Conservation (phyloP, 2,888 invertebrate species). For the Stenichneumon culpator region DNA sequence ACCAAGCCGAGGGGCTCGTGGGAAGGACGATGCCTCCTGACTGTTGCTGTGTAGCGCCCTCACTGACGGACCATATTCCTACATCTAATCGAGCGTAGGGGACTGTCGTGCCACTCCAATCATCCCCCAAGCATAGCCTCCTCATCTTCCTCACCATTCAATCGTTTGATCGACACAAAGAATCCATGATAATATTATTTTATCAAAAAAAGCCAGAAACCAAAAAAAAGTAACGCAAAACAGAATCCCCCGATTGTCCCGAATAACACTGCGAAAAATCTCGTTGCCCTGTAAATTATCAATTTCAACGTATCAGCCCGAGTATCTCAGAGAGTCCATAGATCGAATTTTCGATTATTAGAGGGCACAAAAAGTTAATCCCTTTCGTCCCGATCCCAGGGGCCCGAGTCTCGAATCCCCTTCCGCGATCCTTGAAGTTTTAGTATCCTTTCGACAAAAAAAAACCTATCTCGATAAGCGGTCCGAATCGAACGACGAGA, state of each 20-base stretch:
- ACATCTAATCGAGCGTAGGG: conserved; percentile 88
- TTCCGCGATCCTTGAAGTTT: neutral
- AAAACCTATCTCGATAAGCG: neutral
- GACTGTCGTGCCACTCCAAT: conserved; percentile 78
- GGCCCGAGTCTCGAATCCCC: neutral
- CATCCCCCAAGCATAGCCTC: conserved; percentile 73
- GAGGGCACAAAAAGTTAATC: neutral
- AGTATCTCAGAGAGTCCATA: neutral
- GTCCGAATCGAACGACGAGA: conserved; percentile 12
- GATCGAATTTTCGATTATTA: conserved; percentile 31
- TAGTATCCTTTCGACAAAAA: conserved; percentile 1
- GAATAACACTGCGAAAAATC: conserved; percentile 27
- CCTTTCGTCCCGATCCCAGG: conserved; percentile 6
- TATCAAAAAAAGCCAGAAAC: conserved; percentile 4
- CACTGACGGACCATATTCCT: conserved; percentile 98
- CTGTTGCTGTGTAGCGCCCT: conserved; percentile 99
- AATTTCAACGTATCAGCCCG: conserved; percentile 35
- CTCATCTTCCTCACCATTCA: conserved; percentile 63
- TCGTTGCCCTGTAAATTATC: conserved; percentile 66
- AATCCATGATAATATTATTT: conserved; percentile 28
- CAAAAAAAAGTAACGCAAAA: conserved; percentile 1
- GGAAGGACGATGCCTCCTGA: conserved; percentile 98
- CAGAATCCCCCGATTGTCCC: conserved; percentile 15
- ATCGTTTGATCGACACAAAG: conserved; percentile 1
- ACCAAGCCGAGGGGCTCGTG: conserved; percentile 91